phyloP scores from a whole-genome alignment of 2,888 invertebrate species.

The Mactromeris polynyma region DNA sequence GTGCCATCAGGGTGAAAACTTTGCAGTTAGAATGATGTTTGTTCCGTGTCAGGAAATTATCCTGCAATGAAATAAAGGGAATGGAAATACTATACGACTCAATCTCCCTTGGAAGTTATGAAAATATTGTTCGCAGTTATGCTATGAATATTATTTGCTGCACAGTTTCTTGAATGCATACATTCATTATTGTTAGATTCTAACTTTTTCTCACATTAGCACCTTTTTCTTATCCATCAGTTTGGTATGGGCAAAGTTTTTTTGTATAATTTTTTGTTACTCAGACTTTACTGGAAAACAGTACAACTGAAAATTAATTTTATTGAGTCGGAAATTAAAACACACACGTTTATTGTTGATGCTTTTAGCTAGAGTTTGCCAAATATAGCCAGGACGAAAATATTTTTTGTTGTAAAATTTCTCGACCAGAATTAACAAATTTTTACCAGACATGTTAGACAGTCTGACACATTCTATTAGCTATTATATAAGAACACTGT shows the following conservation, averaged over 20 bases:
- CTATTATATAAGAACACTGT: not conserved
- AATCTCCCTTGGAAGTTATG: not conserved
- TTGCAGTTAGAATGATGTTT: not conserved
- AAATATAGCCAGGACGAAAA: too few relatives aligned
- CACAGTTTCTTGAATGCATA: not conserved
- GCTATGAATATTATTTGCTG: not conserved
- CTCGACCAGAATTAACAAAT: too few relatives aligned
- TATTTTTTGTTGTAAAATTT: too few relatives aligned
- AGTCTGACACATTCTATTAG: too few relatives aligned
- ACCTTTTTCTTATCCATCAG: not conserved
- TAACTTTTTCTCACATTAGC: constrained; percentile 4
- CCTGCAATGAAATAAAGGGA: not conserved
- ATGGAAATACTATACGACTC: not conserved
- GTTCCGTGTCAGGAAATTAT: not conserved
- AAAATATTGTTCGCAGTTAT: not conserved
- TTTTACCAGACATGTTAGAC: too few relatives aligned
- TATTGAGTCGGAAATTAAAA: too few relatives aligned
- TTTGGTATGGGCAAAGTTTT: constrained; percentile 2
- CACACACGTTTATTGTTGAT: too few relatives aligned
- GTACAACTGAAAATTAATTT: too few relatives aligned
- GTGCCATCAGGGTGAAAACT: not conserved
- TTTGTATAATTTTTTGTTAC: not conserved
- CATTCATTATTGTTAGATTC: not conserved
- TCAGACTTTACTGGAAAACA: not conserved
- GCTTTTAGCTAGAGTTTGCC: too few relatives aligned